phyloP scores from a whole-genome alignment of 92 coral and sea anemone species.

The Siderastrea radians region DNA sequence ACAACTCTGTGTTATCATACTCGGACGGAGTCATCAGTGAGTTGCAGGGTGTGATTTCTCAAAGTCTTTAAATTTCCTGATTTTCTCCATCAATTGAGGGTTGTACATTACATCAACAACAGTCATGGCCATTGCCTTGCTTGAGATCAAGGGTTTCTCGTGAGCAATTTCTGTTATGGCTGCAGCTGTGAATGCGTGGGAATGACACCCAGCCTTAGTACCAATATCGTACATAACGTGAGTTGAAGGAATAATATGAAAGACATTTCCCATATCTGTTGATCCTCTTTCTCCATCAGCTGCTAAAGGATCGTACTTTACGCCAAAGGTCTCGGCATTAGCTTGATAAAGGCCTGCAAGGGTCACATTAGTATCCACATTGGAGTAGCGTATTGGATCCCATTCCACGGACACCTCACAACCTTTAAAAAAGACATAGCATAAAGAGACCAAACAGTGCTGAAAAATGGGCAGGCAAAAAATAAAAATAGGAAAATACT shows the following conservation, averaged over 20 bases:
- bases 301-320: conserved; percentile 27
- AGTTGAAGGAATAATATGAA: conserved; percentile 68
- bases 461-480: too few relatives aligned
- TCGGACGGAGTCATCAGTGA: background rate
- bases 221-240: conserved; percentile 75
- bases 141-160: conserved; percentile 76
- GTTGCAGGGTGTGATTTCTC: conserved; percentile 8
- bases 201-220: conserved; percentile 73
- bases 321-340: conserved; percentile 70
- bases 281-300: conserved; percentile 59
- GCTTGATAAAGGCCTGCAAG: conserved; percentile 76
- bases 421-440: conserved; percentile 38
- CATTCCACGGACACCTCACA: conserved; percentile 71
- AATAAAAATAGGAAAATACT: too few relatives aligned
- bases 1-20: background rate
- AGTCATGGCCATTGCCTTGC: conserved; percentile 85
- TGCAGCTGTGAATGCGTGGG: conserved; percentile 73
- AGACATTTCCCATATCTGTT: conserved; percentile 91
- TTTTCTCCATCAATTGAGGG: conserved; percentile 52
- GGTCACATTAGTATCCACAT: conserved; percentile 62
- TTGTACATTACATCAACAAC: conserved; percentile 80
- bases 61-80: conserved; percentile 70
- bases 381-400: conserved; percentile 43
- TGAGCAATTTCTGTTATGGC: conserved; percentile 77
- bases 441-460: too few relatives aligned